Conservation (phyloP, 2,797 vertebrate species). For the Brotogeris chrysoptera region DNA sequence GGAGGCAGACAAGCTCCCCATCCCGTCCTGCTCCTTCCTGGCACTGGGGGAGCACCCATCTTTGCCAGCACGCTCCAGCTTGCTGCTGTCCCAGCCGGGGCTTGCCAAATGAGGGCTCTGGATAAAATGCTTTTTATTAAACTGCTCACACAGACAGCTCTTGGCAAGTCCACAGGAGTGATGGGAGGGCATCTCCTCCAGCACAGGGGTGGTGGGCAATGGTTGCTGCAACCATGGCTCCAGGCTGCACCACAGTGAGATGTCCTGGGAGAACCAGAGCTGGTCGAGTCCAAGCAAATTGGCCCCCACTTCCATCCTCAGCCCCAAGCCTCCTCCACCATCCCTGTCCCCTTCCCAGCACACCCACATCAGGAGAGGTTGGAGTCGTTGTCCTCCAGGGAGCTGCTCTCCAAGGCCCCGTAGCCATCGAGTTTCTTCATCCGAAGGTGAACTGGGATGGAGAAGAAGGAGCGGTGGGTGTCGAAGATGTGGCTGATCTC, state of each 20-base stretch:
- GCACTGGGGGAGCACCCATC: not conserved
- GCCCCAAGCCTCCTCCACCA: rapidly evolving
- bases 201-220: rapidly evolving
- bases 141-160: not conserved
- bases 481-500: conserved; percentile 88
- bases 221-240: rapidly evolving
- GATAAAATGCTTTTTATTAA: conserved; percentile 2
- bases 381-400: conserved; percentile 41
- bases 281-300: not conserved
- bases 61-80: not conserved
- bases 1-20: not conserved
- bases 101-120: not conserved
- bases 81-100: not conserved
- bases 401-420: conserved; percentile 76
- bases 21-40: not conserved
- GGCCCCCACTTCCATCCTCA: not conserved
- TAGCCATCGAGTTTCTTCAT: conserved; percentile 80
- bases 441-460: not conserved
- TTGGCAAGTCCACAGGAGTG: not conserved
- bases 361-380: not conserved
- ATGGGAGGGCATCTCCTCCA: not conserved
- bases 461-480: conserved; percentile 41
- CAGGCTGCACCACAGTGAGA: not conserved
- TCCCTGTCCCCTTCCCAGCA: not conserved
- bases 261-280: not conserved